phyloP scores from a whole-genome alignment of 2,113 vertebrate species.

The Catharus fuscescens region DNA sequence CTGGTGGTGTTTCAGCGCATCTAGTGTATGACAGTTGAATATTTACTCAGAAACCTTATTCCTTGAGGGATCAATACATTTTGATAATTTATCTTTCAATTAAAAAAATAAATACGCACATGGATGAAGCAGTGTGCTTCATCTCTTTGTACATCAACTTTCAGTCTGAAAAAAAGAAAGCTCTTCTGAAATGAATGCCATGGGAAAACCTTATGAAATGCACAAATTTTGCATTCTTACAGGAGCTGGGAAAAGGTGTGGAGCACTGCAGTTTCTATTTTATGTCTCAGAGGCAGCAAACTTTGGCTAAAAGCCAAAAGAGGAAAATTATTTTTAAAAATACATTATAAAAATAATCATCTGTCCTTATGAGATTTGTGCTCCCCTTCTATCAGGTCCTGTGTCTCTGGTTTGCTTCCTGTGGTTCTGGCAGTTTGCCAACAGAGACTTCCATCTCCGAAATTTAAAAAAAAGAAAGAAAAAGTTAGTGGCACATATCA shows the following conservation, averaged over 20 bases:
- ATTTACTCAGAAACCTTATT: neutral
- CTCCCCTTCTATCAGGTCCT: neutral
- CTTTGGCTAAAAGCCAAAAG: neutral
- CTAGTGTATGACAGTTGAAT: neutral
- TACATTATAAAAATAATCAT: neutral
- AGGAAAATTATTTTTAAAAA: neutral
- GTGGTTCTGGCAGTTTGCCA: neutral
- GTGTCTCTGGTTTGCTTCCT: neutral
- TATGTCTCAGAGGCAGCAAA: neutral
- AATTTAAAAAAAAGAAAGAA: neutral
- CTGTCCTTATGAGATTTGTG: neutral
- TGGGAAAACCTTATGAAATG: neutral
- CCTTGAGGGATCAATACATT: neutral
- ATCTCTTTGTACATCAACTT: neutral
- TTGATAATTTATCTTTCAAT: neutral
- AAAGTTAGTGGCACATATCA: neutral
- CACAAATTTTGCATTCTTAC: neutral
- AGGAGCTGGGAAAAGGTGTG: neutral
- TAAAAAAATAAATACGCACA: neutral
- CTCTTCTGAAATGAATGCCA: neutral
- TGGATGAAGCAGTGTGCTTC: neutral
- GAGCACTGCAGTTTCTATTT: neutral
- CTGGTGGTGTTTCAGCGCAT: neutral
- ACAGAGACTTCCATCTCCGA: neutral
- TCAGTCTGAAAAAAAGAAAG: neutral